Evolutionary conservation across 2,888 invertebrate species (phyloP).

Genomic region (Catonia carolina): DNA sequence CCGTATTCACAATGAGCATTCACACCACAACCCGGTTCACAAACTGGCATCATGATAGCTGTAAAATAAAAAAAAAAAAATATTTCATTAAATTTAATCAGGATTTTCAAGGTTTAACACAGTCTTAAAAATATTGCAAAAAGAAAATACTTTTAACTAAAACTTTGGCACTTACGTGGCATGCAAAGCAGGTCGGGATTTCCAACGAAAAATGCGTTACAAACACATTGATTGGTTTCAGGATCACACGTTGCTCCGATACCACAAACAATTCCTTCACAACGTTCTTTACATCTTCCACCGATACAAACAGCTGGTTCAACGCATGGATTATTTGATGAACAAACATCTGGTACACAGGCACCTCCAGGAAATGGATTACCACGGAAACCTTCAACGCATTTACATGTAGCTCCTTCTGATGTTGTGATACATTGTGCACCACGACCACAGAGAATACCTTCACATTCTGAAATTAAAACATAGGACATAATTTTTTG

Average conservation of each 20-base stretch:
- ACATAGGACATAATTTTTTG: slow-evolving; percentile 17
- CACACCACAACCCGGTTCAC: slow-evolving; percentile 69
- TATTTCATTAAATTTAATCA: background rate
- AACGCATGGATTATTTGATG: slow-evolving; percentile 65
- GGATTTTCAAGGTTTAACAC: too few species aligned
- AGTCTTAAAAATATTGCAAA: too few species aligned
- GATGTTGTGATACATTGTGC: slow-evolving; percentile 81
- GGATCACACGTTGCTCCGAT: slow-evolving; percentile 81
- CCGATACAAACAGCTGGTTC: slow-evolving; percentile 76
- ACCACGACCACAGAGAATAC: slow-evolving; percentile 69
- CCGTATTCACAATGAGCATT: slow-evolving; percentile 87
- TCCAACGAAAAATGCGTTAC: slow-evolving; percentile 80
- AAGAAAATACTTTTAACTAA: background rate
- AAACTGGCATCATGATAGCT: slow-evolving; percentile 71
- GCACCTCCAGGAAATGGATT: slow-evolving; percentile 89
- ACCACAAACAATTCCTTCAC: slow-evolving; percentile 80
- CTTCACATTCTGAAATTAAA: slow-evolving; percentile 59
- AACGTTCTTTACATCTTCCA: slow-evolving; percentile 81
- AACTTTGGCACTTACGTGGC: slow-evolving; percentile 64
- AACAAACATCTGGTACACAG: slow-evolving; percentile 76
- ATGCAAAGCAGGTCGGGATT: slow-evolving; percentile 84
- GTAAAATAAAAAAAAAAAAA: slow-evolving; percentile 32
- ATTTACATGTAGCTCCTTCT: slow-evolving; percentile 80
- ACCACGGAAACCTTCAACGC: slow-evolving; percentile 76
- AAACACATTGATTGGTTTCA: slow-evolving; percentile 73